Conservation (phyloP, 1,140 invertebrate species). For the Sinonovacula constricta region DNA sequence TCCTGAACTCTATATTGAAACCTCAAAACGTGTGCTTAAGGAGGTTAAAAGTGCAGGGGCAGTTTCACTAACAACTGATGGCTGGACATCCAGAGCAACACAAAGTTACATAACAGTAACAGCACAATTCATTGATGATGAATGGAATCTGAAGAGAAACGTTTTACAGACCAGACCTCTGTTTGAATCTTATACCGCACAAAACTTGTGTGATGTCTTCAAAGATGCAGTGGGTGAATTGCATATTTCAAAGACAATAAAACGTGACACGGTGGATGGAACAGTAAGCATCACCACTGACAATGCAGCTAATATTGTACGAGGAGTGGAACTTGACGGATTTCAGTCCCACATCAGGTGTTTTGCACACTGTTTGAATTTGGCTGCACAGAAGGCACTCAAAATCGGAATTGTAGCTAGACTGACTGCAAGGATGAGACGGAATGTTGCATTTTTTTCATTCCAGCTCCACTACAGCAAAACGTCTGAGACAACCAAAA, state of each 20-base stretch:
- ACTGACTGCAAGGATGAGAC: constrained; percentile 17
- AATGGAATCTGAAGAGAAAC: background rate
- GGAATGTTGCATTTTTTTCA: constrained; percentile 32
- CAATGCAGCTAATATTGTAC: constrained; percentile 18
- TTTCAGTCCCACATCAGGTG: constrained; percentile 15
- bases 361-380: constrained; percentile 39
- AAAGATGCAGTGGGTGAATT: constrained; percentile 21
- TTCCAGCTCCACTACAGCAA: too few species aligned
- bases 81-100: background rate
- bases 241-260: background rate
- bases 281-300: background rate
- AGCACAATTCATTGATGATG: background rate
- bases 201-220: constrained; percentile 6
- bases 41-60: background rate
- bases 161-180: constrained; percentile 22
- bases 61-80: constrained; percentile 13
- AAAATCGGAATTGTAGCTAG: background rate
- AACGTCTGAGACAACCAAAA: too few species aligned
- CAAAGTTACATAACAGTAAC: constrained; percentile 34
- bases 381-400: constrained; percentile 27
- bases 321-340: background rate
- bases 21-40: background rate
- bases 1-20: background rate
- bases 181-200: constrained; percentile 1
- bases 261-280: too few species aligned